phyloP scores from a whole-genome alignment of 1,140 invertebrate genomes.

The Amyelois transitella region DNA sequence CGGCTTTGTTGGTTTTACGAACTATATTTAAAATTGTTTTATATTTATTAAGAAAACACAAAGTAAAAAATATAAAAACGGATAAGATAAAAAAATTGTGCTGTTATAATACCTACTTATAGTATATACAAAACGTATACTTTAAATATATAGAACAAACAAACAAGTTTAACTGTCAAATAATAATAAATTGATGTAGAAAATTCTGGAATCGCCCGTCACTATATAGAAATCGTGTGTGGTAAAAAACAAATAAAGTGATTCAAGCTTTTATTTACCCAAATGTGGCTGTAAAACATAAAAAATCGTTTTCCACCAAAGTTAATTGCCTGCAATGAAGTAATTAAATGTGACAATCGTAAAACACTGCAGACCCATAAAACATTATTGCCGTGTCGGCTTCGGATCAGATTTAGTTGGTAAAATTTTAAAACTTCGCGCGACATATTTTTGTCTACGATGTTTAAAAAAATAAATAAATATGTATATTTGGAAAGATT shows the following conservation, averaged over 20 bases:
- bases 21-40: too few relatives aligned
- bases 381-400: slow-evolving; percentile 52
- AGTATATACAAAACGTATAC: too few relatives aligned
- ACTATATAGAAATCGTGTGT: slow-evolving; percentile 63
- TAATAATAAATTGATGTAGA: slow-evolving; percentile 17
- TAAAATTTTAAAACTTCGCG: slow-evolving; percentile 13
- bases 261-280: slow-evolving; percentile 62
- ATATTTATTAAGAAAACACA: too few relatives aligned
- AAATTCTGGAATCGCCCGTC: slow-evolving; percentile 10
- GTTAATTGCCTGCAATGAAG: slow-evolving; percentile 70
- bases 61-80: too few relatives aligned
- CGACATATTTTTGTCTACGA: slow-evolving; percentile 4
- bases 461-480: too few relatives aligned
- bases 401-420: slow-evolving; percentile 22
- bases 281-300: slow-evolving; percentile 68
- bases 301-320: slow-evolving; percentile 68
- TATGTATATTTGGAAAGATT: too few relatives aligned
- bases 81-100: too few relatives aligned
- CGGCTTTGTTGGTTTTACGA: too few relatives aligned
- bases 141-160: too few relatives aligned
- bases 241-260: slow-evolving; percentile 65
- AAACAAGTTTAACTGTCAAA: too few relatives aligned
- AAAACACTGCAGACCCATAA: slow-evolving; percentile 62
- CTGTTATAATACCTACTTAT: too few relatives aligned
- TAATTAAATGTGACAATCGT: slow-evolving; percentile 74